phyloP scores from a whole-genome alignment of 2,888 invertebrate species.

The Cataglyphis altisquamis region DNA sequence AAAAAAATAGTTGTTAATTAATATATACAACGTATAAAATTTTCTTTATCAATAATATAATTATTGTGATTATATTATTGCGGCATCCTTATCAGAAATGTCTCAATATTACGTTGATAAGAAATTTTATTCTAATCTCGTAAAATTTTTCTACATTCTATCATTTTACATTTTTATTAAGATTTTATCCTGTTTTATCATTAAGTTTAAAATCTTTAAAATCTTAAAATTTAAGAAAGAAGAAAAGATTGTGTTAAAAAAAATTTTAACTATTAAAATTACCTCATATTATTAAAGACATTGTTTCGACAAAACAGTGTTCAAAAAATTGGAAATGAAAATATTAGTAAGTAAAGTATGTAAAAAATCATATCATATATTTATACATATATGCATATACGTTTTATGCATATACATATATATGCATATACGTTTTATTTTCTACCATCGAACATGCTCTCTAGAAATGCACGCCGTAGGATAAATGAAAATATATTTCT shows the following conservation, averaged over 20 bases:
- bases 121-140: not conserved
- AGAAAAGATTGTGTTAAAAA: not conserved
- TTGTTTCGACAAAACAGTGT: not conserved
- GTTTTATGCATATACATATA: constrained; percentile 49
- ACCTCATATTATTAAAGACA: not conserved
- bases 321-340: constrained; percentile 34
- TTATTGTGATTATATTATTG: not conserved
- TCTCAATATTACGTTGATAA: constrained; percentile 3
- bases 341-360: constrained; percentile 12
- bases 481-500: constrained; percentile 8
- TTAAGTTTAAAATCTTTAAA: constrained; percentile 16
- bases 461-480: constrained; percentile 37
- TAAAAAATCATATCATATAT: constrained; percentile 49
- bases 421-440: constrained; percentile 42
- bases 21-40: not conserved
- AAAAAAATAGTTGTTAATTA: not conserved
- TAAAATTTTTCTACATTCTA: constrained; percentile 4
- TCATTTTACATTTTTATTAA: not conserved
- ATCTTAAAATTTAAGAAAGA: not conserved
- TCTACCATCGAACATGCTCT: constrained; percentile 34
- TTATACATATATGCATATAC: constrained; percentile 48
- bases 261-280: not conserved
- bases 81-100: not conserved
- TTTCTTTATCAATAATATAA: not conserved
- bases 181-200: not conserved